These are phyloP conservation scores for Xestia c-nigrum DNA, from an alignment of 2,888 invertebrate genomes.

Conservation along the genomic window DNA sequence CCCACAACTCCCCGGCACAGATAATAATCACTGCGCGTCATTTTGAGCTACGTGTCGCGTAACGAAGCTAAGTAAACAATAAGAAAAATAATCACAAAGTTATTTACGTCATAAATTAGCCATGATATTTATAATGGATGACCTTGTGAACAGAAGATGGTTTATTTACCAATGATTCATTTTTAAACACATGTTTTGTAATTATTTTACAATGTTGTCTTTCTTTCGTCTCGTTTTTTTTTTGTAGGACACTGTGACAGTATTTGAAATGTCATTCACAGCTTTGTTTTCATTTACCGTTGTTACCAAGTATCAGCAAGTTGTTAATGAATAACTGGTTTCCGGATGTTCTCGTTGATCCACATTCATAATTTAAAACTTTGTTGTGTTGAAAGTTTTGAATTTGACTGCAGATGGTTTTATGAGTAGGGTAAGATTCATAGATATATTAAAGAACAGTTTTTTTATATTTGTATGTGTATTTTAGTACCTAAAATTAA, in stretches of 20 bases:
- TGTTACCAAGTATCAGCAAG: not conserved
- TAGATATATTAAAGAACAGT: no score
- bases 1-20: constrained; percentile 20
- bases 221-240: not conserved
- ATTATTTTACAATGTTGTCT: not conserved
- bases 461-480: no score
- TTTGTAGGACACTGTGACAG: not conserved
- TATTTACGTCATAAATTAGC: constrained; percentile 54
- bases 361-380: not conserved
- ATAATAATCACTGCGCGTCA: constrained; percentile 56
- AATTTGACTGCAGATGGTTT: not conserved
- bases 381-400: not conserved
- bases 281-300: constrained; percentile 22
- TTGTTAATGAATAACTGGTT: not conserved
- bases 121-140: constrained; percentile 50
- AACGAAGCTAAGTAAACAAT: constrained; percentile 49
- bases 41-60: constrained; percentile 58
- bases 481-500: no score
- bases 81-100: constrained; percentile 51
- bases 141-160: constrained; percentile 53
- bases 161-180: constrained; percentile 54
- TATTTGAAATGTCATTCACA: not conserved
- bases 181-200: constrained; percentile 39
- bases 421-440: not conserved
- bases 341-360: not conserved